Evolutionary conservation across 2,113 vertebrate species (phyloP), one percentile per base, ranked within the genome.

Genomic region (Pseudopipra pipra): DNA sequence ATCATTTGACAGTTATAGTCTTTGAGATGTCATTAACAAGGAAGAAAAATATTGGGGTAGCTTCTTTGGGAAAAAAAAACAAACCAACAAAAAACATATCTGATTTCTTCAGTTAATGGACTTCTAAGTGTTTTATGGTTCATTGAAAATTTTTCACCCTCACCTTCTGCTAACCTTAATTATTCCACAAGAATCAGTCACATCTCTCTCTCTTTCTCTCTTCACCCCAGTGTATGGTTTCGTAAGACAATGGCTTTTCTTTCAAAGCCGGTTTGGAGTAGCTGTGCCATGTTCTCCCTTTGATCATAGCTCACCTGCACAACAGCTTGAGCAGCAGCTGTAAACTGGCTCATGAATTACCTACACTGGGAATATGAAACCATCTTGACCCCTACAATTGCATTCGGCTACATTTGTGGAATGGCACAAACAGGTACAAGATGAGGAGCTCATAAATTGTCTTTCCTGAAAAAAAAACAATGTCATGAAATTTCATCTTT

Each of bases 311-410:
- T 95, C 79, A 95, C 83, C 92, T 94, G 79, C 70, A 58, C 72
- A 94, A 71, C 94, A 94, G 90, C 90, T 92, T 90, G 88, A 80
- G 55, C 23, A 92, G 59, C 92, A 97, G 90, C 88, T 96, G 95
- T 70, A 80, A 94, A 86, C 37, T 70, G 83, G 20, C 28, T 77
- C 75, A 77, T 66, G 59, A 94, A 90, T 94, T 93, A 80, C 46
- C 35, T 90, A 58, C 52, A 11, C 12, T 27, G 15, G 90, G 51
- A 96, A 96, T 66, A 92, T 66, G 92, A 96, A 67, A 94, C 72
- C 37, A 6, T 92, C 93, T 80, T 80, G 41, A 70, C 21, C 63
- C 63, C 21, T 70, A 12, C 22, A 68, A n/a, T 67, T 87, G 84
- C 70, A 91, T 24, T 79, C 23, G 78, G n/a, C 35, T 59, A 33